Evolutionary conservation across 2,113 vertebrate genomes (phyloP).

Genomic region (Nannospalax galili): DNA sequence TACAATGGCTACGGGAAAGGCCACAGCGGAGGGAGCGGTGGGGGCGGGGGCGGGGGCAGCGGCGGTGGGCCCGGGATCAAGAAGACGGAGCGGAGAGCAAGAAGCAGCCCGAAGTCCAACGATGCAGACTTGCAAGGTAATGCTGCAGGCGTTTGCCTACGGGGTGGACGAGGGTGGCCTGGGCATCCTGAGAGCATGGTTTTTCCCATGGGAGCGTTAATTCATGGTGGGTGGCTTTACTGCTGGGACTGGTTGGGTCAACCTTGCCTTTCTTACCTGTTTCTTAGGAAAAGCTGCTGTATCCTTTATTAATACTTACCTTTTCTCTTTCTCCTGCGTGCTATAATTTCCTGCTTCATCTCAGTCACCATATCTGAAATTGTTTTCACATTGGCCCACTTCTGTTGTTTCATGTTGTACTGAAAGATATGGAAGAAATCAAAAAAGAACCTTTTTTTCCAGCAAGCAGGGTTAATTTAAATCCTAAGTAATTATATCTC

Average conservation of each 20-base stretch:
- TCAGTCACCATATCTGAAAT: neutral
- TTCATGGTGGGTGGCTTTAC: neutral
- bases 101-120: constrained; percentile 93
- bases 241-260: neutral
- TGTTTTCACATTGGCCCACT: neutral
- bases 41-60: constrained; percentile 82
- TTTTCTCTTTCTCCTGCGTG: neutral
- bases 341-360: neutral
- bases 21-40: constrained; percentile 84
- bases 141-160: neutral
- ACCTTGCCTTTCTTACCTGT: neutral
- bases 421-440: constrained; percentile 23
- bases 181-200: neutral
- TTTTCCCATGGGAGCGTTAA: neutral
- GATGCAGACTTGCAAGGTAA: constrained; percentile 93
- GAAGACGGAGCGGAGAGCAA: constrained; percentile 91
- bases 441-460: constrained; percentile 38
- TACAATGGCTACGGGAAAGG: constrained; percentile 94
- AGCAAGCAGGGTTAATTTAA: neutral
- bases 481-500: constrained; percentile 2
- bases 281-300: neutral
- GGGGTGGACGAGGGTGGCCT: fast-evolving
- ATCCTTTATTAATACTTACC: neutral
- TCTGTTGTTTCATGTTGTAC: neutral
- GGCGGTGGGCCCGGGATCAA: constrained; percentile 87